Evolutionary conservation across 2,113 vertebrate species (phyloP).

Genomic region (Anser cygnoides): DNA sequence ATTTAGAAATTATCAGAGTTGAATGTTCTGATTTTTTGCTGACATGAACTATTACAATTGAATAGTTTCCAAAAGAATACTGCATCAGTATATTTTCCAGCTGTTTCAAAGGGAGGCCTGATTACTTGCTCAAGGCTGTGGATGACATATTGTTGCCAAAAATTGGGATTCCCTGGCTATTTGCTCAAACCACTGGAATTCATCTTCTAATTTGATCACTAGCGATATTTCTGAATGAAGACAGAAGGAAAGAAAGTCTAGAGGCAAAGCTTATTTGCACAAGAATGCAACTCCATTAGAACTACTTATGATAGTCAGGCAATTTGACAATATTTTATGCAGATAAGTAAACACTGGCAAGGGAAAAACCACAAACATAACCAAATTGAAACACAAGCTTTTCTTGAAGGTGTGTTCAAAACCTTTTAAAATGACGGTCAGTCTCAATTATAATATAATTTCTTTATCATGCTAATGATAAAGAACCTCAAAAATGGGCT

Average conservation of each 20-base stretch:
- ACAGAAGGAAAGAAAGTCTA: not conserved
- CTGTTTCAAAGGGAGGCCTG: not conserved
- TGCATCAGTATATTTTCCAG: not conserved
- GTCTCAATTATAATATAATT: not conserved
- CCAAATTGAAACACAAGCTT: not conserved
- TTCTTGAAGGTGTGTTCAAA: not conserved
- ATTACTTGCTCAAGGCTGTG: not conserved
- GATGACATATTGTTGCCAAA: not conserved
- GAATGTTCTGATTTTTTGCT: not conserved
- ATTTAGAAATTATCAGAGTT: not conserved
- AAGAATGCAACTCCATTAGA: not conserved
- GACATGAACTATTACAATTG: not conserved
- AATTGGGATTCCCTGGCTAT: not conserved
- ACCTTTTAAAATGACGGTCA: not conserved
- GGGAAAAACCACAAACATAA: not conserved
- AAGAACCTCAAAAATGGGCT: not conserved
- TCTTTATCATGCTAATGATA: not conserved
- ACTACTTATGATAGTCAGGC: not conserved
- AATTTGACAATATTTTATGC: not conserved
- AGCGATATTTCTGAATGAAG: conserved; percentile 1
- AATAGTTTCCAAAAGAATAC: not conserved
- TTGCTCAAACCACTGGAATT: not conserved
- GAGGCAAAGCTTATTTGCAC: not conserved
- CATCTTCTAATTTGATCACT: not conserved
- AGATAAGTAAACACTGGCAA: not conserved